Evolutionary conservation across 2,797 vertebrate genomes (phyloP).

Genomic region (Alcedo atthis): DNA sequence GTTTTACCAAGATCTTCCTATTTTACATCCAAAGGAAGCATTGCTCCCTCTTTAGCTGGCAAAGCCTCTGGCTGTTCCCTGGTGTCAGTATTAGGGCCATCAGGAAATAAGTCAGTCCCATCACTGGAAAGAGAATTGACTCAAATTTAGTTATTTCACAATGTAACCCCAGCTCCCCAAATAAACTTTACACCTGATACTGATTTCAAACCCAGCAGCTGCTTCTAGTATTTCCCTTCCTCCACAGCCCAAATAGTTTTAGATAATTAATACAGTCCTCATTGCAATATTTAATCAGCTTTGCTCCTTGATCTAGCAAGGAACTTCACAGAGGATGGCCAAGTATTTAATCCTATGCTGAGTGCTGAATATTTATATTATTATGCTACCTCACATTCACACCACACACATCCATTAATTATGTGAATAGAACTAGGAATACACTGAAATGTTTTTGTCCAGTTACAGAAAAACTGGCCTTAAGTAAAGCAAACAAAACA

Average conservation of each 20-base stretch:
- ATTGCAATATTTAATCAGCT: background rate
- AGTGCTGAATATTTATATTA: background rate
- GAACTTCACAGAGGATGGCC: background rate
- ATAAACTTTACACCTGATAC: background rate
- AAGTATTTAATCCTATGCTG: background rate
- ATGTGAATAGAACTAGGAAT: background rate
- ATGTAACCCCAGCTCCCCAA: background rate
- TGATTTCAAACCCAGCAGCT: background rate
- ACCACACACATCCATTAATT: background rate
- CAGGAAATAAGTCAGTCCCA: background rate
- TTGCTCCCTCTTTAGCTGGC: background rate
- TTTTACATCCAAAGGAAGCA: background rate
- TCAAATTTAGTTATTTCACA: background rate
- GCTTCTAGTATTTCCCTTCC: background rate
- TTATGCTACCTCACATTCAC: background rate
- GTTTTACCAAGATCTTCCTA: background rate
- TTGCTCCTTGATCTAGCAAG: background rate
- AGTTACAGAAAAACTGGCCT: background rate
- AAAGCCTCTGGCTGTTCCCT: background rate
- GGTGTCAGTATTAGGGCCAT: background rate
- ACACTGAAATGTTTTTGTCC: background rate
- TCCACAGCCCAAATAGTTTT: background rate
- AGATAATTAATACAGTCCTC: background rate
- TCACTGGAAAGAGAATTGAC: background rate
- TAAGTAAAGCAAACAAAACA: background rate